Base-by-base conservation (phyloP, 2,888 invertebrate species). In the Odontocerum albicorne region DNA sequence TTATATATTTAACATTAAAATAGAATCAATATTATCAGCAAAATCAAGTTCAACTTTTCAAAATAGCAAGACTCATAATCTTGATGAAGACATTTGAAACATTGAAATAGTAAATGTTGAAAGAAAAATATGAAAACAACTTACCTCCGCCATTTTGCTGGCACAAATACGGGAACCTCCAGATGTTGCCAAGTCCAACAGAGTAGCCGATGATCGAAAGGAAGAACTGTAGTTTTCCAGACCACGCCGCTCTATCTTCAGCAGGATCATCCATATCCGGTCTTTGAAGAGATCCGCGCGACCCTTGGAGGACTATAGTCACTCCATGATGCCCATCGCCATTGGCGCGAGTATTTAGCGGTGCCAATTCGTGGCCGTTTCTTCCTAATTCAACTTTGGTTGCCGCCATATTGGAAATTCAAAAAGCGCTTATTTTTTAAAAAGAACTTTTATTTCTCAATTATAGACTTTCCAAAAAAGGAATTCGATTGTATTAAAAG, bases 71-170 rank as follows among this genome's bases (percentile, higher is more conserved):
- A n/a, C n/a, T n/a, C n/a, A n/a, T n/a, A n/a, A n/a, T n/a, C n/a
- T n/a, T n/a, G n/a, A n/a, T n/a, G n/a, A n/a, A n/a, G n/a, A n/a
- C n/a, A n/a, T n/a, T n/a, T n/a, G n/a, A n/a, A n/a, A n/a, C n/a
- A n/a, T n/a, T n/a, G n/a, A n/a, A n/a, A n/a, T n/a, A n/a, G n/a
- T n/a, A n/a, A n/a, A n/a, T n/a, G n/a, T n/a, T 4, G 13, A 7
- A 31, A 1, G 16, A 32, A 19, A 55, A n/a, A 47, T 33, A 33
- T 4, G 17, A 36, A n/a, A n/a, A n/a, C n/a, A n/a, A n/a, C 87
- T 84, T 67, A 93, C 93, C 93, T 71, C 94, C 93, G 55, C 94
- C 94, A 73, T 92, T 92, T 71, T 94, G 92, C 75, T 95, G 94
- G 70, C 93, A 94, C 61, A 95, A 75, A 69, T 94, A 95, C 40